phyloP scores from a whole-genome alignment of 2,888 invertebrate genomes.

The Hirtodrosophila duncani region DNA sequence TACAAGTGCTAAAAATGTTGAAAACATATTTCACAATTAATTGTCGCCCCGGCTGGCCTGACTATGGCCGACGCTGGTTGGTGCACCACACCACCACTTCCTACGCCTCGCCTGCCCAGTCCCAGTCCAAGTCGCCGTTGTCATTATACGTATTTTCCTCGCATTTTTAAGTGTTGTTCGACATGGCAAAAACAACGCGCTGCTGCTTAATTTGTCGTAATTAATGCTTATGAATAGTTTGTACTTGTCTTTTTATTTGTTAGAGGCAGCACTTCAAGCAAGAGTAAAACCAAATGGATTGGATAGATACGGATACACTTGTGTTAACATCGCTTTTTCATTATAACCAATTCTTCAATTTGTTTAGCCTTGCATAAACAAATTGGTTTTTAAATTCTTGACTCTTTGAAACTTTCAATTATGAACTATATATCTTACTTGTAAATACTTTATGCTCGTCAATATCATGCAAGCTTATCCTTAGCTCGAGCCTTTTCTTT shows the following conservation, averaged over 20 bases:
- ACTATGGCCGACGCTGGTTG: conserved; percentile 22
- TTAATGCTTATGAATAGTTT: conserved; percentile 71
- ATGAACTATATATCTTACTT: too few species aligned
- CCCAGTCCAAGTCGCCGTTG: conserved; percentile 14
- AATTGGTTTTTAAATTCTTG: too few species aligned
- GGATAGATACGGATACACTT: not conserved
- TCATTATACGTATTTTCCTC: conserved; percentile 49
- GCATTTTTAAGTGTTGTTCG: conserved; percentile 69
- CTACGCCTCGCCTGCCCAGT: conserved; percentile 3
- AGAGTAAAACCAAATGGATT: conserved; percentile 6
- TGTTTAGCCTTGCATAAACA: too few species aligned
- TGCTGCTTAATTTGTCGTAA: conserved; percentile 71
- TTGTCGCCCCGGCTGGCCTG: conserved; percentile 57
- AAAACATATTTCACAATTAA: conserved; percentile 72
- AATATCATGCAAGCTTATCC: too few species aligned
- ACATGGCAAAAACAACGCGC: conserved; percentile 71
- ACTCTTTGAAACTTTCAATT: too few species aligned
- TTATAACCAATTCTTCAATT: not conserved
- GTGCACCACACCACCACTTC: not conserved
- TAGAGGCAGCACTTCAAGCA: conserved; percentile 24
- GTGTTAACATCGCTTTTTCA: not conserved
- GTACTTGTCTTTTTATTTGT: conserved; percentile 69
- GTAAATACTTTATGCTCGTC: too few species aligned
- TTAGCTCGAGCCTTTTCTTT: too few species aligned
- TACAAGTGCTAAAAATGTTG: conserved; percentile 70